Evolutionary conservation across 2,888 invertebrate genomes (phyloP).

Genomic region (Tromatobia lineatoria): DNA sequence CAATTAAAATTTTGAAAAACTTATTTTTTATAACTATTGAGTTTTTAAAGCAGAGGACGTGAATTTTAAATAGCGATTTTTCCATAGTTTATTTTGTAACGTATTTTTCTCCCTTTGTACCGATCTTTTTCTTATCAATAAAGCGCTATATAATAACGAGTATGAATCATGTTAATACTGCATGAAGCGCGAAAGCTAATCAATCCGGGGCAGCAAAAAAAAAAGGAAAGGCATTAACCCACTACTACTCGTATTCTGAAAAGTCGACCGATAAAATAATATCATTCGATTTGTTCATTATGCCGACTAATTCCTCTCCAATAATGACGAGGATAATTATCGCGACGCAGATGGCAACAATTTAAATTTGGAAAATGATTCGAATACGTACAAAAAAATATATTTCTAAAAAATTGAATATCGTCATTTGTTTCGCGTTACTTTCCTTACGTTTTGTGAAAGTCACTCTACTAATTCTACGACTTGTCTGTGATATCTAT

Average conservation of each 20-base stretch:
- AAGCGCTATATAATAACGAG: background rate
- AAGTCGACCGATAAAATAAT: conserved; percentile 15
- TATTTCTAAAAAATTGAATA: too few relatives aligned
- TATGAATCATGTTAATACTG: background rate
- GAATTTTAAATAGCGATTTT: background rate
- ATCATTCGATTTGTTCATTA: background rate
- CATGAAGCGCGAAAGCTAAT: background rate
- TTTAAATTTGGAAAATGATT: background rate
- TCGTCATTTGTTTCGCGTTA: too few relatives aligned
- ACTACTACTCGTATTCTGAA: background rate
- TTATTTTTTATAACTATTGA: background rate
- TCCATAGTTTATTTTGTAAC: background rate
- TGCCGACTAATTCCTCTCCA: background rate
- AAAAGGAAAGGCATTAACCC: background rate
- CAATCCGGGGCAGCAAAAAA: background rate
- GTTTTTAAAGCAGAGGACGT: background rate
- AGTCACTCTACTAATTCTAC: too few relatives aligned
- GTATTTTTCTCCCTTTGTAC: background rate
- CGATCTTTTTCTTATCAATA: background rate
- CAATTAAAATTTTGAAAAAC: too few relatives aligned
- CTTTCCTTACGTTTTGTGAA: too few relatives aligned
- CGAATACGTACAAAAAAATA: background rate
- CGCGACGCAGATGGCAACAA: background rate
- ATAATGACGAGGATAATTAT: background rate
- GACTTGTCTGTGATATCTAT: too few relatives aligned